Evolutionary conservation across 2,797 vertebrate species (phyloP).

Genomic region (Gymnodraco acuticeps): DNA sequence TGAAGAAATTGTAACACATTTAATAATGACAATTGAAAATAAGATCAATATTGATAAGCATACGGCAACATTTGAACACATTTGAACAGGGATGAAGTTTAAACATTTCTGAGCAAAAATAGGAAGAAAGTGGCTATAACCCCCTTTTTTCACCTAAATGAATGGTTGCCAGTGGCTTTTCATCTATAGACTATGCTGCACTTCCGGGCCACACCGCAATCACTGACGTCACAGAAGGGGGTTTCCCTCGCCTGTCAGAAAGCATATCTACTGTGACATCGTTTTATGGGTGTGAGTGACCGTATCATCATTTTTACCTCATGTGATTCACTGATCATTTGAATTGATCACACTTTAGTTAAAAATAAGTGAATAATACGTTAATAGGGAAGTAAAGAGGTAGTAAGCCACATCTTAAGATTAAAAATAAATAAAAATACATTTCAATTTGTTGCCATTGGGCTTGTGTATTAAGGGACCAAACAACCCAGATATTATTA

Average conservation of each 20-base stretch:
- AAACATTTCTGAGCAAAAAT: neutral
- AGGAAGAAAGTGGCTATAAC: neutral
- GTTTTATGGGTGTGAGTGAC: constrained; percentile 19
- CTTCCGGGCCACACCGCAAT: constrained; percentile 17
- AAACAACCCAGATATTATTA: constrained; percentile 1
- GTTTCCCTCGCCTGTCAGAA: constrained; percentile 5
- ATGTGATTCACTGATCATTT: neutral
- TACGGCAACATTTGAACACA: too few species aligned
- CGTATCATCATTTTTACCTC: too few species aligned
- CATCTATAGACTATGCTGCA: neutral
- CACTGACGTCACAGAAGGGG: constrained; percentile 24
- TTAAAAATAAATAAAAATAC: neutral
- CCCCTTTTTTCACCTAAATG: neutral
- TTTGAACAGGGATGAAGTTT: neutral
- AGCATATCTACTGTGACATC: constrained; percentile 9
- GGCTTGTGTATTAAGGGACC: neutral
- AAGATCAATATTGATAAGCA: neutral
- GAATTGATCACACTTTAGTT: neutral
- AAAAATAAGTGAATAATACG: neutral
- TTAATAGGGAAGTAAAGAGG: neutral
- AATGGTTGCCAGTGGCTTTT: neutral
- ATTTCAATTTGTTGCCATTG: neutral
- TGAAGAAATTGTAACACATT: neutral
- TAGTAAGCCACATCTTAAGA: neutral
- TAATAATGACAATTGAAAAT: neutral